phyloP scores from a whole-genome alignment of 2,888 invertebrate species.

The Cheilosia soror region DNA sequence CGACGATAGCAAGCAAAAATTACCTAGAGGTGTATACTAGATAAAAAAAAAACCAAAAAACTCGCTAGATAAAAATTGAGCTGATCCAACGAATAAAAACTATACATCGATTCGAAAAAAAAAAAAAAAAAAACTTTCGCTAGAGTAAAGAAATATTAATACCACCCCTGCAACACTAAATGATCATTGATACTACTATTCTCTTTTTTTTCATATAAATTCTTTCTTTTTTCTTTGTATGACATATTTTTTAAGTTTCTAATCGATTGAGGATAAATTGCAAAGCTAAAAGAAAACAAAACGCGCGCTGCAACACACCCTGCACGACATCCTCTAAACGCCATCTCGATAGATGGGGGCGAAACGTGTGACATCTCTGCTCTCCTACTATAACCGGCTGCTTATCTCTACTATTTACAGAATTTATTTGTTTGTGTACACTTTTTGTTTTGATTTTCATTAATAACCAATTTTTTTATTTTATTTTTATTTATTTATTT shows the following conservation, averaged over 20 bases:
- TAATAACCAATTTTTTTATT: constrained; percentile 53
- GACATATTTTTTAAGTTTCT: constrained; percentile 67
- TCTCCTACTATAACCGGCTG: constrained; percentile 64
- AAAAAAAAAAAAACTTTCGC: constrained; percentile 27
- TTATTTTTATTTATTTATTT: constrained; percentile 57
- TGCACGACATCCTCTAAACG: constrained; percentile 66
- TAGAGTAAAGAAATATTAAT: constrained; percentile 59
- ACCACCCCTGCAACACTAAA: constrained; percentile 50
- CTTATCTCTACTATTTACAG: constrained; percentile 67
- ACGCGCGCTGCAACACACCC: constrained; percentile 58
- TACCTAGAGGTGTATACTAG: constrained; percentile 26
- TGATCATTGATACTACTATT: constrained; percentile 70
- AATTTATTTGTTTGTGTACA: constrained; percentile 66
- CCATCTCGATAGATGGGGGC: constrained; percentile 67
- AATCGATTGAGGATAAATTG: constrained; percentile 67
- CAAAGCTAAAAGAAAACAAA: constrained; percentile 39
- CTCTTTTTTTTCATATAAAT: constrained; percentile 61
- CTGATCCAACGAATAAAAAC: constrained; percentile 48
- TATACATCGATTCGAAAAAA: constrained; percentile 27
- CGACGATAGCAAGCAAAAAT: constrained; percentile 37
- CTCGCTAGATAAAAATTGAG: constrained; percentile 32
- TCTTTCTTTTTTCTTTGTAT: constrained; percentile 74
- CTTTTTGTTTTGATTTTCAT: constrained; percentile 53
- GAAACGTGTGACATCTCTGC: constrained; percentile 71
- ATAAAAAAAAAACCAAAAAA: constrained; percentile 26